phyloP scores from a whole-genome alignment of 2,113 vertebrate species.

The Alligator mississippiensis region DNA sequence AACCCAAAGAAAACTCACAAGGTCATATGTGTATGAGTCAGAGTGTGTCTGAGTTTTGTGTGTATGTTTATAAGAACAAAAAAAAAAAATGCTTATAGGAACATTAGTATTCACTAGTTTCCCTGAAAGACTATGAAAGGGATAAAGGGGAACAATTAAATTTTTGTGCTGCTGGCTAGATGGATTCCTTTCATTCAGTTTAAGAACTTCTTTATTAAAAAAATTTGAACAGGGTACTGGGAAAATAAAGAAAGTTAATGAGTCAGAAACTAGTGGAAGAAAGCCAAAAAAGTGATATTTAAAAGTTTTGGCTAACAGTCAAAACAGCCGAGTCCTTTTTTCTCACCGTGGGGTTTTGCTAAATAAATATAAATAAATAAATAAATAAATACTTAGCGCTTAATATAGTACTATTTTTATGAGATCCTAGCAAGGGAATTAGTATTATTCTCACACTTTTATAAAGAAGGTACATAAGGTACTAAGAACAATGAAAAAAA shows the following conservation, averaged over 20 bases:
- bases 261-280: slow-evolving; percentile 19
- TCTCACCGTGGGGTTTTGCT: not conserved
- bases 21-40: not conserved
- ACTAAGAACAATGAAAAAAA: not conserved
- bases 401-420: not conserved
- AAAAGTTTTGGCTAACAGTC: not conserved
- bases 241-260: slow-evolving; percentile 14
- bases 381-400: not conserved
- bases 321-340: not conserved
- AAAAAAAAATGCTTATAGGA: not conserved
- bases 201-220: slow-evolving; percentile 36
- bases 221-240: not conserved
- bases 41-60: not conserved
- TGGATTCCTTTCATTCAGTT: slow-evolving; percentile 19
- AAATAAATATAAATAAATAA: not conserved
- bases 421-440: not conserved
- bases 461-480: fast-evolving
- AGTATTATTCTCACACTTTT: not conserved
- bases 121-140: slow-evolving; percentile 5
- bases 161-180: slow-evolving; percentile 12
- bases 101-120: slow-evolving; percentile 4
- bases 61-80: no score
- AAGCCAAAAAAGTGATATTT: slow-evolving; percentile 3
- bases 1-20: not conserved
- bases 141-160: slow-evolving; percentile 49